Conservation (phyloP, 2,797 vertebrate genomes). For the Onychomys arenicola region DNA sequence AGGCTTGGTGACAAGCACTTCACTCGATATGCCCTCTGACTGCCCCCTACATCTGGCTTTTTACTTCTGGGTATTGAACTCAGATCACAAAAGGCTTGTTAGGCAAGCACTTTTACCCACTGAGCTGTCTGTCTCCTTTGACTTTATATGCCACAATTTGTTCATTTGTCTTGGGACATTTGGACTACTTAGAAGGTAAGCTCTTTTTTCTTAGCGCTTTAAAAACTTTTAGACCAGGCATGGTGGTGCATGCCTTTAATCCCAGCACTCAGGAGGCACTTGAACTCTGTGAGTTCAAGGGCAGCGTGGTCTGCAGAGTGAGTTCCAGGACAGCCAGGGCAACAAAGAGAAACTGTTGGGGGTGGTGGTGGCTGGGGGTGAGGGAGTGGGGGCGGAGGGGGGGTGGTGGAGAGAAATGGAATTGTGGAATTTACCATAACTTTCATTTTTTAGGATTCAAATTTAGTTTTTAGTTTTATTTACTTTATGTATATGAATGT, state of each 20-base stretch:
- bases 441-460: constrained; percentile 33
- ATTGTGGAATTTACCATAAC: background rate
- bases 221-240: background rate
- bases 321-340: background rate
- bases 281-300: too few species aligned
- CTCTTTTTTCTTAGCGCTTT: background rate
- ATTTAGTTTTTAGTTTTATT: background rate
- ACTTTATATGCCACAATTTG: background rate
- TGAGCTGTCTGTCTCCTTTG: background rate
- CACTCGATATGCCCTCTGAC: background rate
- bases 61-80: background rate
- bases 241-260: background rate
- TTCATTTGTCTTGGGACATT: background rate
- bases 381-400: too few species aligned
- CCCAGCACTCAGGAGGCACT: too few species aligned
- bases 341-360: background rate
- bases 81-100: background rate
- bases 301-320: too few species aligned
- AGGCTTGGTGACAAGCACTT: background rate
- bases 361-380: too few species aligned
- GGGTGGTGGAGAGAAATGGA: background rate
- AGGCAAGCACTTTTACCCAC: background rate
- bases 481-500: background rate
- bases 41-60: background rate
- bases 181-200: background rate